A percentile compares a stretch with the other conserved stretches of the same genome.
These are phyloP conservation scores for Trididemnum clinides DNA, from an alignment of 23 tunicate genomes.

Conservation along the genomic window DNA sequence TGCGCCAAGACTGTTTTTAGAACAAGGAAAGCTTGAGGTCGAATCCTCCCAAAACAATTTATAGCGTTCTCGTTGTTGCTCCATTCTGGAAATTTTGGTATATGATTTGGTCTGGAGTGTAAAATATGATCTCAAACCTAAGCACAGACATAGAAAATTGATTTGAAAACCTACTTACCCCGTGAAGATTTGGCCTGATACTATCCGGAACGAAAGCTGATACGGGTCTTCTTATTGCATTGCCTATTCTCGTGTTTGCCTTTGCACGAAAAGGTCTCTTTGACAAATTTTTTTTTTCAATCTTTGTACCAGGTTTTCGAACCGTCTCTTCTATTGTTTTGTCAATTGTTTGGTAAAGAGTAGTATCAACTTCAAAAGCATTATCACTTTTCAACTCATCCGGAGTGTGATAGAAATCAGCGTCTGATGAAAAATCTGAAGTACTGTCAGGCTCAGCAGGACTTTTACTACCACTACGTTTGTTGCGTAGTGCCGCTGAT, in stretches of 20 bases:
- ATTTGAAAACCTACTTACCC: background rate
- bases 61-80: no score
- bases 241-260: background rate
- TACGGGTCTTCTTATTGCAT: slow-evolving; percentile 18
- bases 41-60: no score
- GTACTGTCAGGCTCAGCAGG: background rate
- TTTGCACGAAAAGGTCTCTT: background rate
- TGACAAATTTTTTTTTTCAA: background rate
- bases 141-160: no score
- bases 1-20: no score
- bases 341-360: background rate
- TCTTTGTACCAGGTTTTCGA: background rate
- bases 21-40: no score
- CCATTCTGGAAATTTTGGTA: no score
- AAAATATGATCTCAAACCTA: no score
- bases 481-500: background rate
- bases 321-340: background rate
- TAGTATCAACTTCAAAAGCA: background rate
- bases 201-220: slow-evolving; percentile 43
- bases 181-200: background rate
- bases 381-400: background rate
- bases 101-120: no score
- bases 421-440: slow-evolving; percentile 4
- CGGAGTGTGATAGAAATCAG: background rate
- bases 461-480: background rate